These are phyloP conservation scores for Oligia strigilis DNA, from an alignment of 2,888 invertebrate species.

Conservation along the genomic window DNA sequence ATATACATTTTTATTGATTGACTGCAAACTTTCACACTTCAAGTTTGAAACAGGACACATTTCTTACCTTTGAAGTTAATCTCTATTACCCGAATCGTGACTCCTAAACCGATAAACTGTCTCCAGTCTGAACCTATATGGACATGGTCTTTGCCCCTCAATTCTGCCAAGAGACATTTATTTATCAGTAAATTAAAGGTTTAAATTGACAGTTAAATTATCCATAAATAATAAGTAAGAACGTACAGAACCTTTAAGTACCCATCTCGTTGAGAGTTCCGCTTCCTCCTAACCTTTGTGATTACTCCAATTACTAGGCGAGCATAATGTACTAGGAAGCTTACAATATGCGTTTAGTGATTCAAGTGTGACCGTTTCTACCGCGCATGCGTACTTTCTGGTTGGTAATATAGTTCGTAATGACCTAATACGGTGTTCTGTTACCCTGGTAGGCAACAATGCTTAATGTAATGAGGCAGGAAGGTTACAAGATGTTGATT, in stretches of 20 bases:
- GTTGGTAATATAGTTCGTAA: conserved; percentile 57
- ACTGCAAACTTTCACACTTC: background rate
- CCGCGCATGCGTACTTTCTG: conserved; percentile 61
- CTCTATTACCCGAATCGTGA: conserved; percentile 26
- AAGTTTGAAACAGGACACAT: conserved; percentile 6
- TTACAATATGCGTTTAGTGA: conserved; percentile 68
- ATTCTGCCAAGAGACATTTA: conserved; percentile 50
- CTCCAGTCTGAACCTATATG: conserved; percentile 20
- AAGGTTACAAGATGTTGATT: conserved; percentile 64
- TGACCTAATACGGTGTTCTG: conserved; percentile 64
- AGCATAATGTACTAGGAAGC: conserved; percentile 68
- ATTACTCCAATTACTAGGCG: conserved; percentile 66
- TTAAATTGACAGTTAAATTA: conserved; percentile 23
- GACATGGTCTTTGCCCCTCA: conserved; percentile 31
- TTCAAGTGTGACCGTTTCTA: conserved; percentile 70
- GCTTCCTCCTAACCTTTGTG: conserved; percentile 61
- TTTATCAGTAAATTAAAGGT: conserved; percentile 38
- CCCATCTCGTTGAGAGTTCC: conserved; percentile 57
- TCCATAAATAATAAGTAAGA: conserved; percentile 47
- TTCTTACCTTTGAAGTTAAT: conserved; percentile 5
- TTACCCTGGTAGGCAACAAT: conserved; percentile 65
- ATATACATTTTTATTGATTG: background rate
- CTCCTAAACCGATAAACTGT: conserved; percentile 24
- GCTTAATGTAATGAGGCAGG: conserved; percentile 60
- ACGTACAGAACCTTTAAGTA: conserved; percentile 43